Conservation (phyloP, 2,888 invertebrate genomes). For the Amiota minor region DNA sequence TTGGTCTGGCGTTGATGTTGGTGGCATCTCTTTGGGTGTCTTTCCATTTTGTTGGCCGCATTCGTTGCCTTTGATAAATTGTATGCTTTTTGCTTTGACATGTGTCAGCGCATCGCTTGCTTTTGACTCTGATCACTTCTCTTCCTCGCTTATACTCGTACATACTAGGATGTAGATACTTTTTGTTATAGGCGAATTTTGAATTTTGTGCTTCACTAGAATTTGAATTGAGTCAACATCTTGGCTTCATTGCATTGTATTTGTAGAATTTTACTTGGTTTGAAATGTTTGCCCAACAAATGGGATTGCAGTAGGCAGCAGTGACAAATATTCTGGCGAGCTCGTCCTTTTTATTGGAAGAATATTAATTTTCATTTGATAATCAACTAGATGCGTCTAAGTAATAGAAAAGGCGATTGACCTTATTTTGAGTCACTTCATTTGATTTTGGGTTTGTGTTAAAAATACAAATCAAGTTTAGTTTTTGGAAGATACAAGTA, state of each 20-base stretch:
- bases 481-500: too few species aligned
- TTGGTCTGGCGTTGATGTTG: neutral
- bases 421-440: too few species aligned
- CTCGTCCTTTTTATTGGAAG: too few species aligned
- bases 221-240: neutral
- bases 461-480: too few species aligned
- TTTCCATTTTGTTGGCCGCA: slow-evolving; percentile 23
- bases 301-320: too few species aligned
- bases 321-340: too few species aligned
- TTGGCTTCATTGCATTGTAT: neutral
- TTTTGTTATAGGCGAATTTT: neutral
- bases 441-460: too few species aligned
- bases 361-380: too few species aligned
- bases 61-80: slow-evolving; percentile 59
- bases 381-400: too few species aligned
- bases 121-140: slow-evolving; percentile 5
- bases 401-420: too few species aligned
- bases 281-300: too few species aligned
- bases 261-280: neutral
- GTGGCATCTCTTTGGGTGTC: neutral
- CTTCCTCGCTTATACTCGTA: too few species aligned
- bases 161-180: slow-evolving; percentile 31
- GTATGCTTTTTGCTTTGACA: slow-evolving; percentile 62
- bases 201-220: slow-evolving; percentile 16
- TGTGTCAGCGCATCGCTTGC: slow-evolving; percentile 55